phyloP scores from a whole-genome alignment of 2,113 vertebrate genomes.

The Toxostoma redivivum region DNA sequence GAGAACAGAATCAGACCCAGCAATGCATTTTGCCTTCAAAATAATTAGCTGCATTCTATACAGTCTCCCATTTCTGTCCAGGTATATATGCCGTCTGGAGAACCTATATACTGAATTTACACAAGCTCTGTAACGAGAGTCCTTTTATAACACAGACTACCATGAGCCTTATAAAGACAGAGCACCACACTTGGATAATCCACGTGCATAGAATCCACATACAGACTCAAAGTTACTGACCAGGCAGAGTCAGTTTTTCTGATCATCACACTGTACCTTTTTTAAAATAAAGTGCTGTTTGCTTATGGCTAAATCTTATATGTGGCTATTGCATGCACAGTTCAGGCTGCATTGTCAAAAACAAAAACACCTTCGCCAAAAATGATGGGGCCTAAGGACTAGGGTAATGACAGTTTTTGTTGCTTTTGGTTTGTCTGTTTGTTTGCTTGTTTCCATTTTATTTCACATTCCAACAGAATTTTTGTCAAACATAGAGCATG shows the following conservation, averaged over 20 bases:
- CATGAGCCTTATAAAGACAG: background rate
- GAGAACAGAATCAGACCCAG: constrained; percentile 51
- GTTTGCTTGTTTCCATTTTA: constrained; percentile 56
- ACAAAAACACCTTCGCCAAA: constrained; percentile 27
- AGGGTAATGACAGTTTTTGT: constrained; percentile 37
- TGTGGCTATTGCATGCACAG: constrained; percentile 54
- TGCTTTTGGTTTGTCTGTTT: background rate
- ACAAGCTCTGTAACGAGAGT: background rate
- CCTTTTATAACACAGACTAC: background rate
- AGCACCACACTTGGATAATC: constrained; percentile 25
- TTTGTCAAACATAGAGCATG: constrained; percentile 60
- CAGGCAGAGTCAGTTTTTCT: background rate
- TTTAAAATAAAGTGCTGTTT: constrained; percentile 54
- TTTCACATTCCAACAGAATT: constrained; percentile 68
- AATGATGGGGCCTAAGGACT: constrained; percentile 65
- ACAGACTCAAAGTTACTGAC: background rate
- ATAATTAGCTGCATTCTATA: background rate
- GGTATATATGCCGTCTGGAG: background rate
- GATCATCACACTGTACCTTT: background rate
- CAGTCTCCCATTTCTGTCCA: background rate
- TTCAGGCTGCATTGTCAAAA: constrained; percentile 43
- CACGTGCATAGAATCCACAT: constrained; percentile 27
- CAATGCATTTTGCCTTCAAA: background rate
- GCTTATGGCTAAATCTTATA: constrained; percentile 37
- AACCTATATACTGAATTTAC: background rate